Evolutionary conservation across 2,113 vertebrate genomes (phyloP).

Genomic region (Limanda limanda): DNA sequence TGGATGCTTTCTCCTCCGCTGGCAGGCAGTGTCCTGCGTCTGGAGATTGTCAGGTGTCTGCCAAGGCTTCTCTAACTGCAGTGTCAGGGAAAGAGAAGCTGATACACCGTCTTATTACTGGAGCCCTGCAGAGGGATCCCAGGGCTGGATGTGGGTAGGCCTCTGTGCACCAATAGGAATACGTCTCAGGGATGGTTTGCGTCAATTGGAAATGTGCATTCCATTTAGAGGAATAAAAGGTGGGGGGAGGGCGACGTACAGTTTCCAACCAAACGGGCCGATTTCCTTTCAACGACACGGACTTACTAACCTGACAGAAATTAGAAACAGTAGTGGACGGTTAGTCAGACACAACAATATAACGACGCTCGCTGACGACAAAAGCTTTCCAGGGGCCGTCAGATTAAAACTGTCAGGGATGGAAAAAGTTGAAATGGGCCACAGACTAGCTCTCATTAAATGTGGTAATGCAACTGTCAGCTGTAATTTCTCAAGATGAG

Average conservation of each 20-base stretch:
- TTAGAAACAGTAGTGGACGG: conserved; percentile 41
- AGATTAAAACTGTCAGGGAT: conserved; percentile 47
- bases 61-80: conserved; percentile 55
- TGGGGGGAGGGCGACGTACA: conserved; percentile 34
- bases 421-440: conserved; percentile 39
- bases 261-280: conserved; percentile 40
- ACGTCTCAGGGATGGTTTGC: conserved; percentile 37
- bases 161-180: conserved; percentile 51
- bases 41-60: conserved; percentile 63
- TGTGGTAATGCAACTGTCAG: conserved; percentile 24
- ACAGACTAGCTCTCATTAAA: conserved; percentile 30
- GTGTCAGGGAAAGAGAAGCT: conserved; percentile 64
- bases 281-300: conserved; percentile 48
- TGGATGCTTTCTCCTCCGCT: conserved; percentile 63
- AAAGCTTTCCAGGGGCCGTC: conserved; percentile 40
- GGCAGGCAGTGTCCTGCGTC: conserved; percentile 51
- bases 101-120: conserved; percentile 60
- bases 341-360: conserved; percentile 23
- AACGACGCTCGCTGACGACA: conserved; percentile 28
- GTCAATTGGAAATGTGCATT: conserved; percentile 65
- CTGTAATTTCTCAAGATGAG: conserved; percentile 9
- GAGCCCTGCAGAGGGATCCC: conserved; percentile 41
- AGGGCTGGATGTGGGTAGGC: conserved; percentile 41
- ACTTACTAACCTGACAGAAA: conserved; percentile 48
- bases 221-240: conserved; percentile 34